Percentiles rank a stretch among this genome's conserved stretches.
These are phyloP conservation scores for Melanogrammus aeglefinus DNA, from an alignment of 2,797 vertebrate species.

Conservation along the genomic window DNA sequence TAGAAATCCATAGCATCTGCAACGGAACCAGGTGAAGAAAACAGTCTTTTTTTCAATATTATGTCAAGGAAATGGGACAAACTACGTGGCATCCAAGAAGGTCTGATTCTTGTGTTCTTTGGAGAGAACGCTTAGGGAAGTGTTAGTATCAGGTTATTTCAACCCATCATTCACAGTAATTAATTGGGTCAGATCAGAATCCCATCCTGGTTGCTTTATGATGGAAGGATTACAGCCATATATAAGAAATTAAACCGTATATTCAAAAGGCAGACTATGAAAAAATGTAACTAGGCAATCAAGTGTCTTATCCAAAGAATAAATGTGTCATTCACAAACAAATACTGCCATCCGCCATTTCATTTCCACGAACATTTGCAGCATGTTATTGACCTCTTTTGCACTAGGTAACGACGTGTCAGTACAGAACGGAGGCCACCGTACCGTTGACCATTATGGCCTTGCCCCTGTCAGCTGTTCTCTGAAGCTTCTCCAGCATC, in stretches of 20 bases:
- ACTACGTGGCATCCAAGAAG: background rate
- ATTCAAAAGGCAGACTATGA: background rate
- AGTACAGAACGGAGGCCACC: background rate
- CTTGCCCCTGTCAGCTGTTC: slow-evolving; percentile 89
- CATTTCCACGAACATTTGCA: background rate
- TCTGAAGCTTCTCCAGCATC: slow-evolving; percentile 87
- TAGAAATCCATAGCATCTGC: slow-evolving; percentile 88
- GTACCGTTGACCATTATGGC: slow-evolving; percentile 84
- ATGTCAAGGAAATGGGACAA: background rate
- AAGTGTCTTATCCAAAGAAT: background rate
- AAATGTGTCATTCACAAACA: background rate
- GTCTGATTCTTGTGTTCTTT: background rate
- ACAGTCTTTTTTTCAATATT: background rate
- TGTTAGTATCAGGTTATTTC: background rate
- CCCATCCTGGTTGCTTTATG: no score
- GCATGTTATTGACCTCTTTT: background rate
- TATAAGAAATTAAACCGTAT: background rate
- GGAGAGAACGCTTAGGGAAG: background rate
- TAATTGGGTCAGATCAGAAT: background rate
- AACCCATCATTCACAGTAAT: background rate
- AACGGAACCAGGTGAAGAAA: slow-evolving; percentile 1
- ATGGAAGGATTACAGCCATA: background rate
- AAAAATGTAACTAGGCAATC: background rate
- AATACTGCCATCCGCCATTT: background rate
- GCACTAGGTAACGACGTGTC: background rate